Percentiles rank a stretch among this genome's conserved stretches.
Conservation (phyloP, 2,888 invertebrate species). For the Dendrolimus houi region DNA sequence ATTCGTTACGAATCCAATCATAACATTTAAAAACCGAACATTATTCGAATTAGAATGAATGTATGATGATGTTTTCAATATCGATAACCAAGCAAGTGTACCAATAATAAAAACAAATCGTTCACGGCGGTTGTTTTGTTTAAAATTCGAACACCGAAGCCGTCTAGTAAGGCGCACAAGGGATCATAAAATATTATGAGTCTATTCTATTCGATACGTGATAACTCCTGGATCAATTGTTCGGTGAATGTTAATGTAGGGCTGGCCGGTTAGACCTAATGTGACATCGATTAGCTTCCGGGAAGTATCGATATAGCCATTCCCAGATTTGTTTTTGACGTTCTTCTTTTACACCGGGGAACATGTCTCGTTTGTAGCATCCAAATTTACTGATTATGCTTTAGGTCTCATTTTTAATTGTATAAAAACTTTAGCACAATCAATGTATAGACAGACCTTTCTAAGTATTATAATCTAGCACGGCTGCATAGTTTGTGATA, state of each 20-base stretch:
- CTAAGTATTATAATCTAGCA: no score
- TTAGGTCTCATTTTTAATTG: no score
- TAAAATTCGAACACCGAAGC: constrained; percentile 65
- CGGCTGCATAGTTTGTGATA: no score
- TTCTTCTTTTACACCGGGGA: neutral
- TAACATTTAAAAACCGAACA: neutral
- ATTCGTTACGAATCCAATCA: no score
- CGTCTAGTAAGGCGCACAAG: constrained; percentile 69
- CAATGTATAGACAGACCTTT: no score
- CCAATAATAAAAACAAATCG: constrained; percentile 30
- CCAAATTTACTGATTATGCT: no score
- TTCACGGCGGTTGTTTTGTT: constrained; percentile 44
- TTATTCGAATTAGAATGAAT: neutral
- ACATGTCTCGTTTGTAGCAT: no score
- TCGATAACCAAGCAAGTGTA: constrained; percentile 22
- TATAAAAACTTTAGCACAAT: no score
- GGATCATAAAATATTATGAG: constrained; percentile 72
- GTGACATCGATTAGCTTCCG: constrained; percentile 63
- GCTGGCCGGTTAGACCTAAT: constrained; percentile 39
- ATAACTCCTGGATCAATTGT: constrained; percentile 65
- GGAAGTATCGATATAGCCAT: constrained; percentile 50
- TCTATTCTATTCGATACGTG: constrained; percentile 75
- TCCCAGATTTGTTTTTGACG: constrained; percentile 25
- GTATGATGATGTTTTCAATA: neutral
- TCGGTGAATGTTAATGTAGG: constrained; percentile 69